Evolutionary conservation across 2,797 vertebrate species (phyloP).

Genomic region (Apodemus agrarius): DNA sequence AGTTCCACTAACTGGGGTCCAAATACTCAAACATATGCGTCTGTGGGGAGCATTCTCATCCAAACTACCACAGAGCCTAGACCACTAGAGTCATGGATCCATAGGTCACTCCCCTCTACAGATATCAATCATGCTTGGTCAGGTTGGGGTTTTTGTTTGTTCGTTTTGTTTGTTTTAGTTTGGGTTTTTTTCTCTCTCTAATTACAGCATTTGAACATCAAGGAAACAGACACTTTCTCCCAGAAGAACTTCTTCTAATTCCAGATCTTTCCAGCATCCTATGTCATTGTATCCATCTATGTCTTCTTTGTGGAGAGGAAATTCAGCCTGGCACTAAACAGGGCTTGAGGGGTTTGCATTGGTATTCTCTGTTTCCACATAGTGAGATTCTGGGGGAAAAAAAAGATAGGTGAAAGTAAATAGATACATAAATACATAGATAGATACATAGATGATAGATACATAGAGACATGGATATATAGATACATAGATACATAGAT

Average conservation of each 20-base stretch:
- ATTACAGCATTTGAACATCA: background rate
- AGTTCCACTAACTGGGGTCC: background rate
- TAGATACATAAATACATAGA: background rate
- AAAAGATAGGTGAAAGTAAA: background rate
- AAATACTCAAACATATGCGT: background rate
- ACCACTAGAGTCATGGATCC: background rate
- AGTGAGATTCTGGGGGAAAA: background rate
- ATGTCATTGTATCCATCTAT: background rate
- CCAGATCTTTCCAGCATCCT: background rate
- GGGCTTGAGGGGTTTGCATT: background rate
- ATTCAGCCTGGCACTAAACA: background rate
- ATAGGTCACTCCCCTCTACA: background rate
- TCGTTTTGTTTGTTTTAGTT: background rate
- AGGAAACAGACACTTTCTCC: background rate
- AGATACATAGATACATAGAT: no score
- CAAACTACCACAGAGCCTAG: background rate
- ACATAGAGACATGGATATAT: no score
- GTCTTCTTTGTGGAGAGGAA: constrained; percentile 18
- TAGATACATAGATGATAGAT: background rate
- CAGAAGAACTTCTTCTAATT: background rate
- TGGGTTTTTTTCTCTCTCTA: background rate
- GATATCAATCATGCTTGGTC: background rate
- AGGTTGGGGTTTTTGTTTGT: background rate
- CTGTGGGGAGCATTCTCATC: background rate
- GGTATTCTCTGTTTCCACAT: background rate